Conservation (phyloP, 2,113 vertebrate genomes). For the Pan troglodytes region NHGRI_mPanTro3-v2.1_pri NC_072401.2:18915001-18915500, state of each 20-base stretch:
- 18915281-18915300: conserved; percentile 24
- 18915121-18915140: neutral
- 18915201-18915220: neutral
- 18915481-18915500: too few species aligned
- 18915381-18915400: too few species aligned
- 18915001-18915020: neutral
- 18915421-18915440: too few species aligned
- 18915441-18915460: too few species aligned
- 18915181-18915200: neutral
- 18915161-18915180: neutral
- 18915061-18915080: neutral
- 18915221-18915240: neutral
- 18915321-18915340: too few species aligned
- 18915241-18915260: neutral
- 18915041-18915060: neutral
- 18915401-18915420: too few species aligned
- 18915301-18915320: neutral
- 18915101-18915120: neutral
- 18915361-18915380: too few species aligned
- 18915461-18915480: too few species aligned
- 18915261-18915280: neutral
- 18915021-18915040: neutral
- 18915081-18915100: neutral
- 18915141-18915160: neutral
- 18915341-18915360: too few species aligned